A percentile compares a stretch with the other conserved stretches of the same genome.
Conservation (phyloP, 2,113 vertebrate species). For the Nothoprocta perdicaria region DNA sequence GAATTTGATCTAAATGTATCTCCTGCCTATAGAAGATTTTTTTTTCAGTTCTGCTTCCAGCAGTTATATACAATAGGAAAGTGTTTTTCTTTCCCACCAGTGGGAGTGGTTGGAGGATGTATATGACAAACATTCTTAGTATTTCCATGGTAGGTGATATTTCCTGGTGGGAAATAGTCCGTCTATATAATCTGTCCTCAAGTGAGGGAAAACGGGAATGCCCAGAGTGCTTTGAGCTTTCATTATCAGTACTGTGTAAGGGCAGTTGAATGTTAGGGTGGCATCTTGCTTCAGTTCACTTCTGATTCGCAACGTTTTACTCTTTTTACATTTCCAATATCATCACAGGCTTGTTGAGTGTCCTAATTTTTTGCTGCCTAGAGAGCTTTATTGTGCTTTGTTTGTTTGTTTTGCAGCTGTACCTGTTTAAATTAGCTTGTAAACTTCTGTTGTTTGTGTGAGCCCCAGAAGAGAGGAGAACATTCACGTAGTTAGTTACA, state of each 20-base stretch:
- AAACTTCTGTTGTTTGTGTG: neutral
- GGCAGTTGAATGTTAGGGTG: neutral
- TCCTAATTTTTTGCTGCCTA: neutral
- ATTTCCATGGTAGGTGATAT: neutral
- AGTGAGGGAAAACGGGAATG: neutral
- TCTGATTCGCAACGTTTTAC: neutral
- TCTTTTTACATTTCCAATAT: neutral
- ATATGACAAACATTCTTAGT: neutral
- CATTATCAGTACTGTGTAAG: rapidly evolving
- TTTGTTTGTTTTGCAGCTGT: neutral
- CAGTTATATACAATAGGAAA: neutral
- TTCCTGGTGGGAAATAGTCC: neutral
- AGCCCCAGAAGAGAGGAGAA: neutral
- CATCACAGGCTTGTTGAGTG: neutral
- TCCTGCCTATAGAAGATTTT: neutral
- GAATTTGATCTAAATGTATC: neutral
- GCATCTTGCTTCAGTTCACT: neutral
- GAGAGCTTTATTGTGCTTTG: neutral
- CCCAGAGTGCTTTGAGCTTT: neutral
- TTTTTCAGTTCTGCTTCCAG: neutral
- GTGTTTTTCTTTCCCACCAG: neutral
- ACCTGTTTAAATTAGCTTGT: slow-evolving; percentile 1
- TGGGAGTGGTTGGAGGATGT: rapidly evolving
- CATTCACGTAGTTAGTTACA: neutral
- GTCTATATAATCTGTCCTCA: neutral